These are phyloP conservation scores for Gila robusta DNA, from an alignment of 2,797 vertebrate genomes.

Conservation along the genomic window DNA sequence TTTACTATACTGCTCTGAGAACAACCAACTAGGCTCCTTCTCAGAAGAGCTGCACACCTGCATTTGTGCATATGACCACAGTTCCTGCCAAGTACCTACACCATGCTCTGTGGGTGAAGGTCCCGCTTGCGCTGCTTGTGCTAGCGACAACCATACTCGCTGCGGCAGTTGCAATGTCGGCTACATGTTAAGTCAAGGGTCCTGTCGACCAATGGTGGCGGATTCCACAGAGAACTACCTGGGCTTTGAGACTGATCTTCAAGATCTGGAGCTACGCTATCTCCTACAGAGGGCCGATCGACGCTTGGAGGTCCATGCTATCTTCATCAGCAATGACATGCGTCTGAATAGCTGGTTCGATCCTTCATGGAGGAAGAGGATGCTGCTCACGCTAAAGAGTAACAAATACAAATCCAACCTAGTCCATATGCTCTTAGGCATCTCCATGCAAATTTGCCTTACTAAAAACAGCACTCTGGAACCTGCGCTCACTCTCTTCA, in stretches of 20 bases:
- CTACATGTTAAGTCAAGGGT: slow-evolving; percentile 88
- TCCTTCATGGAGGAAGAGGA: slow-evolving; percentile 95
- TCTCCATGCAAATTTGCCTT: slow-evolving; percentile 95
- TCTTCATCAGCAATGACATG: slow-evolving; percentile 99
- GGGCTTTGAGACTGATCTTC: slow-evolving; percentile 94
- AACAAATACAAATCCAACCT: slow-evolving; percentile 98
- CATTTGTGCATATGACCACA: slow-evolving; percentile 90
- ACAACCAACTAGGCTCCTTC: slow-evolving; percentile 92
- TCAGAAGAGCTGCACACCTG: slow-evolving; percentile 93
- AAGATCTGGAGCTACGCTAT: slow-evolving; percentile 93
- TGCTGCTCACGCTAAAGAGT: slow-evolving; percentile 96
- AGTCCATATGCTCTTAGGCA: slow-evolving; percentile 95
- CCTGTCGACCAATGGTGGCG: slow-evolving; percentile 91
- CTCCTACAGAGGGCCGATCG: slow-evolving; percentile 91
- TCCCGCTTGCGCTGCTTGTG: slow-evolving; percentile 83
- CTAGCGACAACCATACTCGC: slow-evolving; percentile 91
- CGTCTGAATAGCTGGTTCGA: slow-evolving; percentile 98
- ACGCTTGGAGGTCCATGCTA: slow-evolving; percentile 93
- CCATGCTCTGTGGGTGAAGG: slow-evolving; percentile 90
- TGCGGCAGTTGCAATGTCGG: slow-evolving; percentile 92
- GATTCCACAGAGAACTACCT: slow-evolving; percentile 96
- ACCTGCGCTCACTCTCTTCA: slow-evolving; percentile 91
- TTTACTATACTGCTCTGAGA: slow-evolving; percentile 94
- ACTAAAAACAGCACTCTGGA: slow-evolving; percentile 98
- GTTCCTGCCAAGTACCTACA: slow-evolving; percentile 84